Conservation (phyloP, 2,888 invertebrate genomes). For the Amaurobius ferox region DNA sequence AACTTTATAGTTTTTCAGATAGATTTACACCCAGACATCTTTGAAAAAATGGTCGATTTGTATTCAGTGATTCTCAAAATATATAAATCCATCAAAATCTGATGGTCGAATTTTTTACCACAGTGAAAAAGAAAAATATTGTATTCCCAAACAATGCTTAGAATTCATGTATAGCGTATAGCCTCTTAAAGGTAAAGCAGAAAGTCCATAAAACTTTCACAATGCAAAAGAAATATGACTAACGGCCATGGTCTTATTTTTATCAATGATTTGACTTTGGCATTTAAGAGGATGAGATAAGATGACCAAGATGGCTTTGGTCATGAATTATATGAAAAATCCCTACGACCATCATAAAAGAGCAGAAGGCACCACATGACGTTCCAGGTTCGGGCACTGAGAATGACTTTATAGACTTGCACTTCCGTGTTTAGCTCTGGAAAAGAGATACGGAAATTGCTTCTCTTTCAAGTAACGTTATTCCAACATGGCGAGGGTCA, state of each 20-base stretch:
- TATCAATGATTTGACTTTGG: not conserved
- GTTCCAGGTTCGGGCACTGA: not conserved
- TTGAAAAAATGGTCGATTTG: too few relatives aligned
- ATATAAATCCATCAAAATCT: too few relatives aligned
- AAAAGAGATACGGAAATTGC: slow-evolving; percentile 17
- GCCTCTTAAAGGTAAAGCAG: not conserved
- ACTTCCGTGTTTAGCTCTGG: slow-evolving; percentile 5
- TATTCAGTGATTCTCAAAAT: too few relatives aligned
- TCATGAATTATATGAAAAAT: slow-evolving; percentile 1
- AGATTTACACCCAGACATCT: too few relatives aligned
- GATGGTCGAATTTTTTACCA: too few relatives aligned
- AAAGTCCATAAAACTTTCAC: too few relatives aligned
- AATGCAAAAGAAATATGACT: not conserved
- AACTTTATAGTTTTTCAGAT: too few relatives aligned
- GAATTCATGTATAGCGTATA: too few relatives aligned
- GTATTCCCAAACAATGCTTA: too few relatives aligned
- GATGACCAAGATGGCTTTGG: not conserved
- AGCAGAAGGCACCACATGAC: not conserved
- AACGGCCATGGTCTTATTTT: not conserved
- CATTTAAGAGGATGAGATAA: not conserved
- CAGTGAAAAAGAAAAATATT: too few relatives aligned
- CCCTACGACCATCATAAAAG: not conserved
- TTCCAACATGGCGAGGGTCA: slow-evolving; percentile 1
- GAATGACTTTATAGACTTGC: not conserved
- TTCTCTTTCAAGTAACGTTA: not conserved